Conservation (phyloP, 2,797 vertebrate genomes). For the Pitangus sulphuratus region DNA sequence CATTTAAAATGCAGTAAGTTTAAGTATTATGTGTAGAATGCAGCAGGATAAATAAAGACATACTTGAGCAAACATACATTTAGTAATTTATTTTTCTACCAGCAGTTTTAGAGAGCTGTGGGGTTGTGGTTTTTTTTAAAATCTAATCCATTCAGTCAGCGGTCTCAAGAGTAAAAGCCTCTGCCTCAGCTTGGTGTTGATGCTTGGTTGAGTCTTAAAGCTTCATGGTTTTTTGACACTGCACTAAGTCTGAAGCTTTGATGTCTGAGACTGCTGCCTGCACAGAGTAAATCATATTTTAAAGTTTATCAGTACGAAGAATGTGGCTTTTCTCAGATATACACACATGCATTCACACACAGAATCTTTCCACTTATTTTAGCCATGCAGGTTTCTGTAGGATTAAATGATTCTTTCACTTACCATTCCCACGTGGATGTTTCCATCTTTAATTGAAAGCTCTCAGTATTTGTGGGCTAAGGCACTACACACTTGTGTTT, state of each 20-base stretch:
- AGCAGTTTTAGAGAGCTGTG: conserved; percentile 29
- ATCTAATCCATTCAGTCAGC: conserved; percentile 63
- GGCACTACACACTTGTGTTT: background rate
- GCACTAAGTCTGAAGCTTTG: conserved; percentile 67
- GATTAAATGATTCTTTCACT: conserved; percentile 14
- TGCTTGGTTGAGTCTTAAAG: conserved; percentile 68
- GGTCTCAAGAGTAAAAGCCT: conserved; percentile 65
- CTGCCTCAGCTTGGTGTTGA: conserved; percentile 63
- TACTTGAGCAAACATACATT: conserved; percentile 41
- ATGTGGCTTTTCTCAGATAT: conserved; percentile 2
- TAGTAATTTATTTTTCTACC: conserved; percentile 58
- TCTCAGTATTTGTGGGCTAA: background rate
- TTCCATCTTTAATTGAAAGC: background rate
- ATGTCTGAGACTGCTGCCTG: conserved; percentile 66
- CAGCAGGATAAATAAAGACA: conserved; percentile 49
- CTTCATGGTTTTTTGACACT: conserved; percentile 71
- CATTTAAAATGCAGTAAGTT: conserved; percentile 11
- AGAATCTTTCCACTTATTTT: background rate
- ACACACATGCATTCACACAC: background rate
- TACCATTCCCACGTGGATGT: background rate
- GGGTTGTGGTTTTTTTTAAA: background rate
- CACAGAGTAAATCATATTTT: conserved; percentile 69
- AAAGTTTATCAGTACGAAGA: conserved; percentile 48
- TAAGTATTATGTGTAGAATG: background rate
- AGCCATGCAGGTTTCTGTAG: background rate